Evolutionary conservation across 2,888 invertebrate genomes (phyloP).

Genomic region (Fragum sueziense): DNA sequence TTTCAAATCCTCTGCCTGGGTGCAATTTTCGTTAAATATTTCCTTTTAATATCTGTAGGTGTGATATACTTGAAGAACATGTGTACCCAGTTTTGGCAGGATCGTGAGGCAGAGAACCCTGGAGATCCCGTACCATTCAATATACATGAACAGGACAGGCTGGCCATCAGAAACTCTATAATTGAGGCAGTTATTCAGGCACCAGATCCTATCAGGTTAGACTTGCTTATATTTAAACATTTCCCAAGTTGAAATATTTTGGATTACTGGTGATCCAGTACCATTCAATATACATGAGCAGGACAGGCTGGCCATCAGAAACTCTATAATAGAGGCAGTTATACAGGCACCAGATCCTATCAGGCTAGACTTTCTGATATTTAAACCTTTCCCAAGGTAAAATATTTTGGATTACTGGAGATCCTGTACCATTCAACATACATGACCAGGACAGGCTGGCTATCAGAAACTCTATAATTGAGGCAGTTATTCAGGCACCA

Average conservation of each 20-base stretch:
- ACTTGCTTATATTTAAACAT: too few species aligned
- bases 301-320: constrained; percentile 95
- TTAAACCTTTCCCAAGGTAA: too few species aligned
- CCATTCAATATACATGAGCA: constrained; percentile 97
- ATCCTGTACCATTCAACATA: constrained; percentile 88
- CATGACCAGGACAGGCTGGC: constrained; percentile 98
- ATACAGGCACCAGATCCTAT: constrained; percentile 96
- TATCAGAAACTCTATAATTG: constrained; percentile 96
- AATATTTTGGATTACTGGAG: constrained; percentile 76
- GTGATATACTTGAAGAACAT: constrained; percentile 98
- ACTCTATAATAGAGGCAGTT: constrained; percentile 97
- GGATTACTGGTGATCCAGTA: constrained; percentile 73
- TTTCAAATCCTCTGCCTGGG: too few species aligned
- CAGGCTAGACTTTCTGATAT: constrained; percentile 84
- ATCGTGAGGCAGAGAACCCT: constrained; percentile 77
- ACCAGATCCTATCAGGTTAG: constrained; percentile 91
- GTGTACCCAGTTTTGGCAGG: constrained; percentile 93
- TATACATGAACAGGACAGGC: constrained; percentile 97
- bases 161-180: constrained; percentile 94
- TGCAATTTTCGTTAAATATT: too few species aligned
- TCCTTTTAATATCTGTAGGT: constrained; percentile 83
- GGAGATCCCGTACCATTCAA: constrained; percentile 87
- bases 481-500: constrained; percentile 96
- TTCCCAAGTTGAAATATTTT: not conserved
- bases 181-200: constrained; percentile 98